Percentiles rank a stretch among this genome's conserved stretches.
Evolutionary conservation across 2,797 vertebrate species (phyloP).

Genomic region (Hephaestus fuliginosus): DNA sequence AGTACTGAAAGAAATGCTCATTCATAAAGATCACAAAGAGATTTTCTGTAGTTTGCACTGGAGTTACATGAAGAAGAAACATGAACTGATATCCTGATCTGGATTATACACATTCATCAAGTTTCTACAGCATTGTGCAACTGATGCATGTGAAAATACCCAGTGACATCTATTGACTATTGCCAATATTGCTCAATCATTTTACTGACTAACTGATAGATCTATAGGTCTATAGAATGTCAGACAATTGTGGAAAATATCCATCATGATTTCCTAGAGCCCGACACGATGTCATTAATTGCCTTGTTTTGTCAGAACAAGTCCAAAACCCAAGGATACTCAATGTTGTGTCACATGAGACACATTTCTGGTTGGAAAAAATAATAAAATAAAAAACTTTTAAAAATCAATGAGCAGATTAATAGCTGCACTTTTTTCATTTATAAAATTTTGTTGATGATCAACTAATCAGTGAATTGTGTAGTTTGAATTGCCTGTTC

Average conservation of each 20-base stretch:
- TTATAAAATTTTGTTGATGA: not conserved
- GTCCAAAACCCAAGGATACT: not conserved
- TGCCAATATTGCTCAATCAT: not conserved
- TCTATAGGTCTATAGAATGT: no score
- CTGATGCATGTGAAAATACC: no score
- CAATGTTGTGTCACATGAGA: not conserved
- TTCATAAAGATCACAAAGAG: not conserved
- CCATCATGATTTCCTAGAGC: not conserved
- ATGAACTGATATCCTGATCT: not conserved
- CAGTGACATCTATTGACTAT: not conserved
- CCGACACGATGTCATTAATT: not conserved
- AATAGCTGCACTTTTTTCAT: not conserved
- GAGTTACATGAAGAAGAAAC: not conserved
- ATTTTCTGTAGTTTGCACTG: not conserved
- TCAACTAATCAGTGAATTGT: not conserved
- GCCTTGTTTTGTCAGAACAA: not conserved
- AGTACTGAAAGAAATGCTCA: conserved; percentile 2
- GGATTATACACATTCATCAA: not conserved
- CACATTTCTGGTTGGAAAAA: not conserved
- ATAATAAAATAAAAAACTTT: no score
- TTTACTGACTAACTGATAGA: not conserved
- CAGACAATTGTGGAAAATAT: not conserved
- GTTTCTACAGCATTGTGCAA: not conserved
- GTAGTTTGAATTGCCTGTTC: not conserved
- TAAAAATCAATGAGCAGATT: not conserved